A percentile compares a stretch with the other conserved stretches of the same genome.
Evolutionary conservation across 1,140 invertebrate genomes (phyloP).

Genomic region (Galendromus occidentalis): DNA sequence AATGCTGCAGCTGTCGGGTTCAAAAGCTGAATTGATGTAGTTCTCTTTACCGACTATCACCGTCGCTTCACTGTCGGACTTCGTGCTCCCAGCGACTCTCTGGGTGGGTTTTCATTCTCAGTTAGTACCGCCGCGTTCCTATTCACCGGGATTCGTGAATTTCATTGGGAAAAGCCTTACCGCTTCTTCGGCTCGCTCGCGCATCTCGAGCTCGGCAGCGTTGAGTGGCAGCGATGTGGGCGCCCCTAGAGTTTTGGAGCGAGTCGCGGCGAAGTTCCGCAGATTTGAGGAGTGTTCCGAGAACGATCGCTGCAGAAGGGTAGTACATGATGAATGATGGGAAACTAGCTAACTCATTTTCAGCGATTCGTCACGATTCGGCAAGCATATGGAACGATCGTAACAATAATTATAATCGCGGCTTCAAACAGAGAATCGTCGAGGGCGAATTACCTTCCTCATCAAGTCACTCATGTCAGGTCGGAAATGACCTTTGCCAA

Average conservation of each 20-base stretch:
- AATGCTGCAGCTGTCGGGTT: background rate
- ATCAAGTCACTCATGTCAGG: background rate
- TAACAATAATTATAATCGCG: too few relatives aligned
- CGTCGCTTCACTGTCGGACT: too few relatives aligned
- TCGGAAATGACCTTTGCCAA: constrained; percentile 3
- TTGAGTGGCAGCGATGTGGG: background rate
- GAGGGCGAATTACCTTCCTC: background rate
- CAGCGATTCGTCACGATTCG: too few relatives aligned
- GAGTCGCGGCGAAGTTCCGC: background rate
- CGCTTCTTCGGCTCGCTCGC: background rate
- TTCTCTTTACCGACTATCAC: background rate
- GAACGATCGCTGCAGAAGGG: constrained; percentile 6
- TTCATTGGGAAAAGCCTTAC: too few relatives aligned
- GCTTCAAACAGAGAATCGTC: too few relatives aligned
- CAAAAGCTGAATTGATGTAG: background rate
- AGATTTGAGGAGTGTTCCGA: background rate
- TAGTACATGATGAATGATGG: too few relatives aligned
- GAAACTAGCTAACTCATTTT: too few relatives aligned
- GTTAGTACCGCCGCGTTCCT: too few relatives aligned
- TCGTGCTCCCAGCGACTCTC: too few relatives aligned
- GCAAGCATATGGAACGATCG: too few relatives aligned
- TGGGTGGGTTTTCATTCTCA: too few relatives aligned
- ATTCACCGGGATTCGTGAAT: too few relatives aligned
- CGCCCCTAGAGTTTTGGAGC: background rate
- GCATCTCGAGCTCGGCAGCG: background rate